Evolutionary conservation across 2,113 vertebrate genomes (phyloP).

Genomic region (Pyrgilauda ruficollis): DNA sequence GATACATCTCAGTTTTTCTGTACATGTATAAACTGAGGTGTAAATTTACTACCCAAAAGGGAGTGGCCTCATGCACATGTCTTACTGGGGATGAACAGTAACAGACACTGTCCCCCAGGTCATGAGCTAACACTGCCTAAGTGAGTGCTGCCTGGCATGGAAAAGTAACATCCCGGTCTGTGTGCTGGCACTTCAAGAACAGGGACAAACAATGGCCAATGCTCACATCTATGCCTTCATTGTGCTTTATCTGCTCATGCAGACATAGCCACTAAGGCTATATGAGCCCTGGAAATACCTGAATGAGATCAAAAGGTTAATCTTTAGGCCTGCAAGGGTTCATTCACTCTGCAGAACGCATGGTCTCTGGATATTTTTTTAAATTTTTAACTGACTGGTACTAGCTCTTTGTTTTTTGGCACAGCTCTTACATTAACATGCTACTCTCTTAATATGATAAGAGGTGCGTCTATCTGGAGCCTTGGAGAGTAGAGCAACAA

Average conservation of each 20-base stretch:
- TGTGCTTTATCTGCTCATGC: background rate
- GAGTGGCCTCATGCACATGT: background rate
- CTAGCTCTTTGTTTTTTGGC: background rate
- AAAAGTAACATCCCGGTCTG: background rate
- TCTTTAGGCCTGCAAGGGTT: background rate
- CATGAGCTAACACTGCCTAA: background rate
- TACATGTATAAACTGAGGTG: background rate
- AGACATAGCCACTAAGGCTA: background rate
- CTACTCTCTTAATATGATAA: background rate
- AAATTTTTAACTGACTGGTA: background rate
- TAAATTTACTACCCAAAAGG: background rate
- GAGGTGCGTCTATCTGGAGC: background rate
- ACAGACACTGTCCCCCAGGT: accelerated
- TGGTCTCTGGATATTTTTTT: background rate
- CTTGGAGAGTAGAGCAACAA: background rate
- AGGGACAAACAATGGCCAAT: background rate
- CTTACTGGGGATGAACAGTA: too few species aligned
- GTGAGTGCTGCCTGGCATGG: background rate
- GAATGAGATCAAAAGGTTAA: background rate
- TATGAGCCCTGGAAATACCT: background rate
- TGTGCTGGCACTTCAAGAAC: background rate
- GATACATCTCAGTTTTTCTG: background rate
- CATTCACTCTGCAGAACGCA: background rate
- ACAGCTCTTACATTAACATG: background rate
- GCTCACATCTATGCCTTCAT: background rate